Conservation (phyloP, 2,888 invertebrate species). For the Galerucella pusilla region DNA sequence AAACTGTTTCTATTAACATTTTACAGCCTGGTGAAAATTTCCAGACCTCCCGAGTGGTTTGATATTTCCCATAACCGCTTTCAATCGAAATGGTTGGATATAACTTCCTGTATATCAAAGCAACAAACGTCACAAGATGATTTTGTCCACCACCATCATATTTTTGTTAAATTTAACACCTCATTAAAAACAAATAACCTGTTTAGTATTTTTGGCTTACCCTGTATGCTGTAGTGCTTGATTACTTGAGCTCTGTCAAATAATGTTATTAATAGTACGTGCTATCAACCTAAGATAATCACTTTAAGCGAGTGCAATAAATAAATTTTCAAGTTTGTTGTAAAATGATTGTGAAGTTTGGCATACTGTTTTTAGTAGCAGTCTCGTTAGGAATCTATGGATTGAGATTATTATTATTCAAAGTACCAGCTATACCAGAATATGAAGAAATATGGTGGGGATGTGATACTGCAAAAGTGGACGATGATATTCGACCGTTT, state of each 20-base stretch:
- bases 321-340: neutral
- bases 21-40: too few relatives aligned
- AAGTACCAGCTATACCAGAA: conserved; percentile 49
- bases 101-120: too few relatives aligned
- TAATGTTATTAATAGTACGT: neutral
- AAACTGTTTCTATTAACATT: too few relatives aligned
- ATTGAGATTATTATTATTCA: neutral
- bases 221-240: neutral
- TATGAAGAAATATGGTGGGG: conserved; percentile 71
- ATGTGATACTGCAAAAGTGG: conserved; percentile 66
- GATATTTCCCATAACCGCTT: too few relatives aligned
- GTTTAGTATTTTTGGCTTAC: neutral
- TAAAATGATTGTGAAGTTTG: neutral
- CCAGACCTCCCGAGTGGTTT: too few relatives aligned
- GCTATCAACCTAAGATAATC: neutral
- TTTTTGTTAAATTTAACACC: too few relatives aligned
- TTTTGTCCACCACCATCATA: too few relatives aligned
- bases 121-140: too few relatives aligned
- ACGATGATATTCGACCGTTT: conserved; percentile 69
- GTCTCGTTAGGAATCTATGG: neutral
- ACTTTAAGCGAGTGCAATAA: too few relatives aligned
- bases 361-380: neutral
- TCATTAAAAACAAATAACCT: too few relatives aligned
- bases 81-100: too few relatives aligned
- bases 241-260: neutral